Base-by-base conservation (phyloP, 1,140 invertebrate species). In the Vanessa tameamea region DNA sequence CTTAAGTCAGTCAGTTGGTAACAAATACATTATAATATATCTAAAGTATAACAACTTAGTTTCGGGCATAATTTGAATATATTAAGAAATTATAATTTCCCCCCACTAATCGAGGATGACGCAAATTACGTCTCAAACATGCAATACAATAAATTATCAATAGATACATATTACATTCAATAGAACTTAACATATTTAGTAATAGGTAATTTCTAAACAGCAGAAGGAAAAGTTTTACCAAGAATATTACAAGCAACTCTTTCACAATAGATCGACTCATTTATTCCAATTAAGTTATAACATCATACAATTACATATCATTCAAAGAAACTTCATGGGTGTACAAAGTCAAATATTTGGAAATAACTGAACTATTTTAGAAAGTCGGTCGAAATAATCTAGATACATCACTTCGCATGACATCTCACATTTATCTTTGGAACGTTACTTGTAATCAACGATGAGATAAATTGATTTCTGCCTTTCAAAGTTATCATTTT, bases 361-460 rank as follows among this genome's bases (percentile, higher is more conserved):
- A 53, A 53, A 53, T 20, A 53, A 53, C 8, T 20, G n/a, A n/a
- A 53, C n/a, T 53, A 53, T 16, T n/a, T 53, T 57, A 57, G 53
- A 57, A 57, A 57, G 16, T 66, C 47, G 12, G 20, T 66, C 50
- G 37, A 43, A 23, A 65, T 7, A 47, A 20, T 50, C 15, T 26
- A 26, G 50, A 14, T 11, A 26, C 64, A 66, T 66, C 47, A 26
- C 47, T 48, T 66, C 5, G 57, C 57, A 61, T 61, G 31, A 61
- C 23, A 70, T 63, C 69, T 66, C 69, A 72, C 73, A 82, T 85
- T 76, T 76, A 73, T 78, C 72, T 81, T 11, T 76, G 69, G 75
- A 72, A 51, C 64, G 63, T 48, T 67, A 55, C 57, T 69, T 69
- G 69, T 76, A 70, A 72, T 65, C 23, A 50, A 64, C 68, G 69